Conservation (phyloP, 2,797 vertebrate species). For the Gila robusta region DNA sequence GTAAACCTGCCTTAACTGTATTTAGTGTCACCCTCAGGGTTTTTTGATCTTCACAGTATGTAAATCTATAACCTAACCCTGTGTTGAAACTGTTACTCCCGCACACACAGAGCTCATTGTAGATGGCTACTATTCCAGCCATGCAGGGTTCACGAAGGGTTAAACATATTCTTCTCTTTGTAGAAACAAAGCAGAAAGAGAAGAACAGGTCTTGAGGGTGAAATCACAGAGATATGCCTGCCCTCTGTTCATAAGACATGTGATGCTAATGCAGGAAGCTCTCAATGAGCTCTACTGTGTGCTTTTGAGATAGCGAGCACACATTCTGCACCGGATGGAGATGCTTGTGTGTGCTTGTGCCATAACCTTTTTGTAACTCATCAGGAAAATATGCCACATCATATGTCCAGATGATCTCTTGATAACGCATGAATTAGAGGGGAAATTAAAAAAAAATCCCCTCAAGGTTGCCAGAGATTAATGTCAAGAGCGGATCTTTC, state of each 20-base stretch:
- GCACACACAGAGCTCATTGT: slow-evolving; percentile 10
- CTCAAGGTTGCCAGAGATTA: slow-evolving; percentile 43
- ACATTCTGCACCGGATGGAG: slow-evolving; percentile 10
- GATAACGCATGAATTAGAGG: slow-evolving; percentile 40
- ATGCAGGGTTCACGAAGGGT: slow-evolving; percentile 18
- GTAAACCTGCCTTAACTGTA: not conserved
- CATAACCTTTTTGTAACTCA: slow-evolving; percentile 33
- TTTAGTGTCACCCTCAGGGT: slow-evolving; percentile 1
- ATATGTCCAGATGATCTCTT: slow-evolving; percentile 43
- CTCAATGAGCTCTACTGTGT: slow-evolving; percentile 50
- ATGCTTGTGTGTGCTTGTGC: slow-evolving; percentile 7
- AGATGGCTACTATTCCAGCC: slow-evolving; percentile 12
- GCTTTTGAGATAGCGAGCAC: slow-evolving; percentile 2
- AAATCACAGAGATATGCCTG: not conserved
- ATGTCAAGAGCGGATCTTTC: slow-evolving; percentile 18
- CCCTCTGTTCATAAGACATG: slow-evolving; percentile 40
- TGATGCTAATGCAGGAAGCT: slow-evolving; percentile 46
- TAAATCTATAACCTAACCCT: slow-evolving; percentile 22
- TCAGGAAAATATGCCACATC: slow-evolving; percentile 37
- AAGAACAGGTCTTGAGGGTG: slow-evolving; percentile 6
- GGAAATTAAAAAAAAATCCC: slow-evolving; percentile 27
- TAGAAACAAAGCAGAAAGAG: not conserved
- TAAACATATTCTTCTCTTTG: slow-evolving; percentile 28
- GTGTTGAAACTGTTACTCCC: not conserved
- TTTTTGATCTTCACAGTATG: not conserved